A percentile compares a stretch with the other conserved stretches of the same genome.
Evolutionary conservation across 2,888 invertebrate species (phyloP).

Genomic region (Clanis bilineata): DNA sequence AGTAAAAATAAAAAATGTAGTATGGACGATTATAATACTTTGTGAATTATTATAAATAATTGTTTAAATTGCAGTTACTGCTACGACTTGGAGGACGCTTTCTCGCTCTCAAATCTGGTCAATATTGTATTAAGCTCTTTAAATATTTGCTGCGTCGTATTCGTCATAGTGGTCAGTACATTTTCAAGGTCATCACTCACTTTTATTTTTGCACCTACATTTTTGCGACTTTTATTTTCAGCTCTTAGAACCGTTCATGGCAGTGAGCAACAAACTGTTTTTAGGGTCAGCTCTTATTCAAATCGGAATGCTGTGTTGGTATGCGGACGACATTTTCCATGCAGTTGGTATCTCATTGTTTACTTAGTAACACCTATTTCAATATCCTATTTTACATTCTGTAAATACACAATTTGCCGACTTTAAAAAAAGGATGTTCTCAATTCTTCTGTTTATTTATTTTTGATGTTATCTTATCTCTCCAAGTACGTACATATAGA

Average conservation of each 20-base stretch:
- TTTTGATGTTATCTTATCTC: too few relatives aligned
- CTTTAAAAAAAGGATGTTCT: too few relatives aligned
- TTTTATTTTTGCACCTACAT: constrained; percentile 12
- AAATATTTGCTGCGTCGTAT: constrained; percentile 74
- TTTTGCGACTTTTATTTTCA: constrained; percentile 39
- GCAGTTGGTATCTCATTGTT: constrained; percentile 51
- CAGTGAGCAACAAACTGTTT: constrained; percentile 67
- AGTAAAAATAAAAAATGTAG: too few relatives aligned
- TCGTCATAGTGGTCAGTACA: constrained; percentile 66
- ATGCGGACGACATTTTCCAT: constrained; percentile 71
- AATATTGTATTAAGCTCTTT: constrained; percentile 71
- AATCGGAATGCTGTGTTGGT: constrained; percentile 74
- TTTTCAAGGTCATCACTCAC: neutral
- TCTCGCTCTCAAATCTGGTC: constrained; percentile 62
- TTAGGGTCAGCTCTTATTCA: constrained; percentile 66
- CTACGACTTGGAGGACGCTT: constrained; percentile 68
- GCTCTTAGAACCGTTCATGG: constrained; percentile 69
- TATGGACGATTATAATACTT: too few relatives aligned
- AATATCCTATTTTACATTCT: neutral
- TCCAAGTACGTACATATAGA: too few relatives aligned
- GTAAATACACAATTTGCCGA: neutral
- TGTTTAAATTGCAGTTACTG: constrained; percentile 60
- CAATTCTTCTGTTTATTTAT: too few relatives aligned
- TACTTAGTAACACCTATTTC: neutral
- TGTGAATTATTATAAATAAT: too few relatives aligned